Base-by-base conservation (phyloP, 1,140 invertebrate species). In the Thaumatotibia leucotreta region DNA sequence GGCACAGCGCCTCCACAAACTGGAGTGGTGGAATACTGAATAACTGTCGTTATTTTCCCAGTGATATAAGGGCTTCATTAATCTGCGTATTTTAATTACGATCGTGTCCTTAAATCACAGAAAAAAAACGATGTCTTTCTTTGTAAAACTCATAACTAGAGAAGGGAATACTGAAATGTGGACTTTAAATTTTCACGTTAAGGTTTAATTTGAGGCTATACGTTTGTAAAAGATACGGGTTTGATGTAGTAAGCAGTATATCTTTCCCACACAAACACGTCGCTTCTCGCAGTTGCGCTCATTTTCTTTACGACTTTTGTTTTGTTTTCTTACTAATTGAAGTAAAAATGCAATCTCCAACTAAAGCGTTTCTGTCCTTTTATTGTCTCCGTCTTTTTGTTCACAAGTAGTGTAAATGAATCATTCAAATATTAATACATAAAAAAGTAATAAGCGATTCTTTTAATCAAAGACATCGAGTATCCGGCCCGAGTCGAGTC, bases 81-180 rank as follows among this genome's bases (percentile, higher is more conserved):
- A 27, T 54, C 24, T 58, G 24, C 24, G 52, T 58, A 9, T 58
- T 58, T 52, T 58, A 58, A 58, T 58, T 58, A 58, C 52, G 52
- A 58, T 29, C 24, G 27, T 58, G 52, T 58, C 24, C 24, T 11
- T 58, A 58, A 58, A 58, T 58, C 52, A 58, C 52, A 58, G 52
- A 58, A 58, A 58, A n/a, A n/a, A 27, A 58, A 27, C 4, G 2
- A 45, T 8, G 17, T 8, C 6, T 20, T 5, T 45, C 17, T 45
- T 45, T 45, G 17, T 45, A 45, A 45, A 45, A 20, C n/a, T 3
- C 17, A 9, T 45, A 45, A 20, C 17, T 45, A 45, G 0, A 45
- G 17, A 6, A 6, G 4, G 17, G 39, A 8, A 17, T 45, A 17
- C 20, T 45, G 5, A 20, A 45, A 45, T 0, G 39, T 45, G 39